Evolutionary conservation across 2,888 invertebrate genomes (phyloP).

Genomic region (Amblyteles armatorius): DNA sequence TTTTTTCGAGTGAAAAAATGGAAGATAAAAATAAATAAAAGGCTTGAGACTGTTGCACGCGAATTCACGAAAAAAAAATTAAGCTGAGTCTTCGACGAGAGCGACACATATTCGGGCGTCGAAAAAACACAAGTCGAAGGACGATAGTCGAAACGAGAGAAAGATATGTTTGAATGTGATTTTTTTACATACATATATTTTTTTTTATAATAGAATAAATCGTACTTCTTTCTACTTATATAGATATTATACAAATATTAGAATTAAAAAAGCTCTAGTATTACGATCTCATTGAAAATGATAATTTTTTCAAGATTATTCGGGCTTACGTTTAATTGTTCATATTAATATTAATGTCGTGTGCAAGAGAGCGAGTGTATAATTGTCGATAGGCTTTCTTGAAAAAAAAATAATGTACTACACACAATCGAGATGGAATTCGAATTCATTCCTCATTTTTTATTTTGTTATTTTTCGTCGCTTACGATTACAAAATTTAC

Average conservation of each 20-base stretch:
- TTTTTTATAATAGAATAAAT: slow-evolving; percentile 60
- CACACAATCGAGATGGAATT: slow-evolving; percentile 39
- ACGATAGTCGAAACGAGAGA: slow-evolving; percentile 7
- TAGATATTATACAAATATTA: slow-evolving; percentile 25
- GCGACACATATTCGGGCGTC: background rate
- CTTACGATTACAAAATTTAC: background rate
- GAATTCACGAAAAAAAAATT: background rate
- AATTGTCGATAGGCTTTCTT: slow-evolving; percentile 61
- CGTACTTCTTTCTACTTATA: slow-evolving; percentile 67
- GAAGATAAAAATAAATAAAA: background rate
- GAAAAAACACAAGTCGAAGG: background rate
- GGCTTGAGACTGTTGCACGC: background rate
- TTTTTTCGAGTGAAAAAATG: slow-evolving; percentile 35
- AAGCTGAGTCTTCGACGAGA: background rate
- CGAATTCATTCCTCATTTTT: slow-evolving; percentile 55
- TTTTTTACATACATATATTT: background rate
- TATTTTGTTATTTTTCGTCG: background rate
- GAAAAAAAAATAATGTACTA: slow-evolving; percentile 24
- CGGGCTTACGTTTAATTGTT: slow-evolving; percentile 65
- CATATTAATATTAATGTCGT: slow-evolving; percentile 70
- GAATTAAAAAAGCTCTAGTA: slow-evolving; percentile 73
- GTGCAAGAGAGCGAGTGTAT: slow-evolving; percentile 51
- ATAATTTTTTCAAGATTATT: slow-evolving; percentile 62
- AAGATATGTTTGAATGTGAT: slow-evolving; percentile 36
- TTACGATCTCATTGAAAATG: slow-evolving; percentile 80